These are phyloP conservation scores for Reinhardtius hippoglossoides DNA, from an alignment of 2,113 vertebrate species.

Conservation along the genomic window DNA sequence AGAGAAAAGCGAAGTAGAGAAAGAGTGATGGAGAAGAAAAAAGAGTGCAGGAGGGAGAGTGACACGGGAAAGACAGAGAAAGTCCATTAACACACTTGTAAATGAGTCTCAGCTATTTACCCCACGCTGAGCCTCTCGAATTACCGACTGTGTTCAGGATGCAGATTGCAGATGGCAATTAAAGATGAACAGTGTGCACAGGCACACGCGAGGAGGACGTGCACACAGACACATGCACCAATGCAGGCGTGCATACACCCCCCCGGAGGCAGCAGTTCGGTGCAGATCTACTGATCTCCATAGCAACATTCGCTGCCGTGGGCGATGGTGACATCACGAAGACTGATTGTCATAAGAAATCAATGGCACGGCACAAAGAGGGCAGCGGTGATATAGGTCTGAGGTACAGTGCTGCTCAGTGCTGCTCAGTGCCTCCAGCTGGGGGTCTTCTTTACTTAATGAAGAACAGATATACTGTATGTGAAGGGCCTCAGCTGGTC, in stretches of 20 bases:
- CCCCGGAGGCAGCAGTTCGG: conserved; percentile 57
- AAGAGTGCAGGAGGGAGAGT: conserved; percentile 16
- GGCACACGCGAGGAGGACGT: not conserved
- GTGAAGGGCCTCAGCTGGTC: conserved; percentile 40
- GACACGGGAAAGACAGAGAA: conserved; percentile 46
- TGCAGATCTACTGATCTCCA: conserved; percentile 78
- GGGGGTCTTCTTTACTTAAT: conserved; percentile 25
- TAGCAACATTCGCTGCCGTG: conserved; percentile 75
- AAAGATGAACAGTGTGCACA: conserved; percentile 68
- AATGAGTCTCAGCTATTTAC: conserved; percentile 78
- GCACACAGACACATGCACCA: conserved; percentile 22
- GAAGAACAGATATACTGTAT: conserved; percentile 17
- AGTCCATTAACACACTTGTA: conserved; percentile 77
- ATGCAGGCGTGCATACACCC: conserved; percentile 20
- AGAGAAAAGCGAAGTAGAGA: not conserved
- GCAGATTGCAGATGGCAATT: conserved; percentile 79
- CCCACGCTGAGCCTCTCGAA: conserved; percentile 72
- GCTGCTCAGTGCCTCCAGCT: conserved; percentile 2
- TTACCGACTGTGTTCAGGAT: conserved; percentile 75
- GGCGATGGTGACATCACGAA: conserved; percentile 74
- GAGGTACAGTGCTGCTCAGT: conserved; percentile 26
- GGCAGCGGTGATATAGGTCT: conserved; percentile 36
- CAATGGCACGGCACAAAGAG: conserved; percentile 43
- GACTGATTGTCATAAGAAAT: conserved; percentile 73
- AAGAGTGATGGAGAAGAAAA: not conserved